Evolutionary conservation across 2,888 invertebrate genomes (phyloP), one percentile per base, ranked within the genome.

Genomic region (Pollenia griseotomentosa): DNA sequence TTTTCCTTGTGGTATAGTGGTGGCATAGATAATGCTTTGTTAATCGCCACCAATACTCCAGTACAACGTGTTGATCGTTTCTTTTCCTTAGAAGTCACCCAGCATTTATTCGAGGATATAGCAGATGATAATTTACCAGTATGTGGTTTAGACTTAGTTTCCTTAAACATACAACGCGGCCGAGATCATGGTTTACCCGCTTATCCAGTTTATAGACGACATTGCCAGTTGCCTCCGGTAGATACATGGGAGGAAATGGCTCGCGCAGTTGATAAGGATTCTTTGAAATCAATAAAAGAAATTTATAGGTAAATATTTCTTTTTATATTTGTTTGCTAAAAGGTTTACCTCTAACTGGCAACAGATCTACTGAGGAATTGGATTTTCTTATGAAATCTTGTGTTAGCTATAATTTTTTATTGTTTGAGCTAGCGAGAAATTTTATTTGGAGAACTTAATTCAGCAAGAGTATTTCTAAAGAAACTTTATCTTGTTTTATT

Each of bases 111-210:
- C 66, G 91, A 92, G 78, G 91, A 91, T 55, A 88, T 89, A 0
- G 83, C 90, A 3, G 90, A 90, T 14, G 91, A 91, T 57, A 89
- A 77, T 46, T 7, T 91, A 33, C 92, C 94, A 0, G 94, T 95
- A 0, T 96, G 96, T 89, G 97, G 97, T 0, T 94, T 98, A 81
- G 98, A 98, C 94, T 94, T 98, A 90, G 97, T 97, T 0, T 96
- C 98, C 0, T 94, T 98, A 87, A 97, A 98, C 93, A 97, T 98
- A 90, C 98, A 98, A 93, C 95, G 98, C 51, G 98, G 98, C 0
- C 94, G 98, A 1, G 98, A 98, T 94, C 98, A 98, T 92, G 98
- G 98, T 0, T 94, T 98, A 81, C 96, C 97, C 0, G 94, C 96
- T 0, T 98, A 98, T 93, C 95, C 95, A 0, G 94, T 94, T 48